phyloP scores from a whole-genome alignment of 2,888 invertebrate species.

The Tyria jacobaeae region DNA sequence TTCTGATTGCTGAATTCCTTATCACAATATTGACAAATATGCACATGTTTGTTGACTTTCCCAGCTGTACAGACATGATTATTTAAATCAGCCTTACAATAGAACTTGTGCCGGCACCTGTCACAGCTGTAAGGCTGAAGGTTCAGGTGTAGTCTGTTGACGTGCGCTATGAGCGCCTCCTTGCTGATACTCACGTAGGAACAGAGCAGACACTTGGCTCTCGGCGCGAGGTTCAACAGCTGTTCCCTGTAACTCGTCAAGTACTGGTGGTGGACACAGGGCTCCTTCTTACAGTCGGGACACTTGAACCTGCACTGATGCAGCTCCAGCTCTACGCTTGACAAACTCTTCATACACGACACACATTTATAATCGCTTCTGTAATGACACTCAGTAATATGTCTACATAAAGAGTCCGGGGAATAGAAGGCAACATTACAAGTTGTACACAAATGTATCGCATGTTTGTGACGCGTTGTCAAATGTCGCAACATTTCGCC shows the following conservation, averaged over 20 bases:
- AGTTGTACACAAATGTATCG: background rate
- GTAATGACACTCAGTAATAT: background rate
- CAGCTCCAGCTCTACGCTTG: background rate
- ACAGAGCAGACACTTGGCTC: constrained; percentile 1
- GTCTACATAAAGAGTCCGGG: background rate
- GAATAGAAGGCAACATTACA: background rate
- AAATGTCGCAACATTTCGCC: background rate
- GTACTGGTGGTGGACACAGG: background rate
- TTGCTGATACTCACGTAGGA: background rate
- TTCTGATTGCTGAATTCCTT: background rate
- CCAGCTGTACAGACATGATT: background rate
- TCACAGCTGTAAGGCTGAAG: background rate
- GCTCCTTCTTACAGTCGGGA: background rate
- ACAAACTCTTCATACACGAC: background rate
- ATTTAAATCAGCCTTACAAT: background rate
- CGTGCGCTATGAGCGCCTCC: background rate
- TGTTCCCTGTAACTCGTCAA: constrained; percentile 1
- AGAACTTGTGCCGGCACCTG: background rate
- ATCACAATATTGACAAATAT: background rate
- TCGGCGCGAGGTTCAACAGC: background rate
- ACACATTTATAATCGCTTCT: background rate
- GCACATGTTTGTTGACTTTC: background rate
- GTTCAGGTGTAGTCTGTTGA: background rate
- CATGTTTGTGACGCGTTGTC: background rate
- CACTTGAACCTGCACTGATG: constrained; percentile 3